Conservation (phyloP, 2,797 vertebrate genomes). For the Rhadinocentrus ornatus region DNA sequence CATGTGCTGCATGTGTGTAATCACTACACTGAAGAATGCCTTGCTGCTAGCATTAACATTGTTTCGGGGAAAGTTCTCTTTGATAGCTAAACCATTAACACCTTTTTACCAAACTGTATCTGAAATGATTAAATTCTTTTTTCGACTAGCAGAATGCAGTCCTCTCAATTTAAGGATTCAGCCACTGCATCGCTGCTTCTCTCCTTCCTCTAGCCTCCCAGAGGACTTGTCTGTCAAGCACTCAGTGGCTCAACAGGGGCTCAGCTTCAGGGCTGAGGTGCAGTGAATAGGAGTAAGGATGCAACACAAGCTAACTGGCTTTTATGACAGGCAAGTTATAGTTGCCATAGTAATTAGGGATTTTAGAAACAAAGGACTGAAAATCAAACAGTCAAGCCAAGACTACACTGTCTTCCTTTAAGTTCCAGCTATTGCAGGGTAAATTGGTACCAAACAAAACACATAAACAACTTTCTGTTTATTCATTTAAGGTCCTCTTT, state of each 20-base stretch:
- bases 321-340: constrained; percentile 46
- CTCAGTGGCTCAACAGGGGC: constrained; percentile 29
- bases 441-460: neutral
- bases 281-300: constrained; percentile 21
- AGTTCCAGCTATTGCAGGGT: neutral
- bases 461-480: neutral
- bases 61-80: constrained; percentile 13
- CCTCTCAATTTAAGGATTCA: constrained; percentile 53
- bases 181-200: constrained; percentile 48
- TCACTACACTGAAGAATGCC: constrained; percentile 1
- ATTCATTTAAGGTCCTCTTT: neutral
- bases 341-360: constrained; percentile 29
- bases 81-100: constrained; percentile 41
- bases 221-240: constrained; percentile 54
- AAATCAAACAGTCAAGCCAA: constrained; percentile 12
- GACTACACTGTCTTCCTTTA: neutral
- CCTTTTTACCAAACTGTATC: constrained; percentile 33
- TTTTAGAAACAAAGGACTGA: constrained; percentile 19
- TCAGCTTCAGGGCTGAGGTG: constrained; percentile 21
- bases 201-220: constrained; percentile 43
- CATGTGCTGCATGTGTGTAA: neutral
- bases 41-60: neutral
- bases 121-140: constrained; percentile 48
- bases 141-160: constrained; percentile 24
- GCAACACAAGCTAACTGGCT: constrained; percentile 51